These are phyloP conservation scores for Liodrosophila aerea DNA, from an alignment of 2,888 invertebrate genomes.

Conservation along the genomic window DNA sequence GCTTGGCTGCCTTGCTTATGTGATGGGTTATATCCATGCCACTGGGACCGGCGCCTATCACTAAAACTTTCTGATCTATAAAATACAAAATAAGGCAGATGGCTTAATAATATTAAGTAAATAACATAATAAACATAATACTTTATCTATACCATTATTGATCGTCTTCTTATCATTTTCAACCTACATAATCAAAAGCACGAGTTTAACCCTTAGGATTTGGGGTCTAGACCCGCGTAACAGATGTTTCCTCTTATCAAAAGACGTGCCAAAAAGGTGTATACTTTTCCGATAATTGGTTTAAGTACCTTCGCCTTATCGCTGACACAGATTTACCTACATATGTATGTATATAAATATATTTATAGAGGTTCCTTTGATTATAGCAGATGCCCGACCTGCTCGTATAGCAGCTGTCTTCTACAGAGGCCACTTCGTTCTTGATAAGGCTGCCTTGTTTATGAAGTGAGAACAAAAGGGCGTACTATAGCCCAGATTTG, in stretches of 20 bases:
- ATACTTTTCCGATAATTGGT: no score
- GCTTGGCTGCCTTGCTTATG: slow-evolving; percentile 85
- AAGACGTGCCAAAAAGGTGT: no score
- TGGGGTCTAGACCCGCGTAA: no score
- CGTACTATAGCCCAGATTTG: slow-evolving; percentile 15
- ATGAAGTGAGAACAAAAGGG: slow-evolving; percentile 5
- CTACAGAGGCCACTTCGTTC: not conserved
- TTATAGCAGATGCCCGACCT: slow-evolving; percentile 20
- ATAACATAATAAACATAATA: no score
- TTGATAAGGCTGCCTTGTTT: slow-evolving; percentile 33
- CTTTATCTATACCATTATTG: no score
- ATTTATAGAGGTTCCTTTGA: not conserved
- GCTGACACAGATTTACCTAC: no score
- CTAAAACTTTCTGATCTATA: slow-evolving; percentile 86
- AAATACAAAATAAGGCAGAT: not conserved
- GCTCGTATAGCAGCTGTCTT: slow-evolving; percentile 16
- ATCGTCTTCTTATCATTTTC: no score
- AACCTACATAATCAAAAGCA: no score
- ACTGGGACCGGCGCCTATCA: slow-evolving; percentile 93
- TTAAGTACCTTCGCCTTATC: no score
- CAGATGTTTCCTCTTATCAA: no score
- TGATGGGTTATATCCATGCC: slow-evolving; percentile 90
- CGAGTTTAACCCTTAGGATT: no score
- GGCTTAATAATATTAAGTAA: no score
- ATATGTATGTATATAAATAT: not conserved